Conservation (phyloP, 2,113 vertebrate species). For the Gracilinanus agilis region DNA sequence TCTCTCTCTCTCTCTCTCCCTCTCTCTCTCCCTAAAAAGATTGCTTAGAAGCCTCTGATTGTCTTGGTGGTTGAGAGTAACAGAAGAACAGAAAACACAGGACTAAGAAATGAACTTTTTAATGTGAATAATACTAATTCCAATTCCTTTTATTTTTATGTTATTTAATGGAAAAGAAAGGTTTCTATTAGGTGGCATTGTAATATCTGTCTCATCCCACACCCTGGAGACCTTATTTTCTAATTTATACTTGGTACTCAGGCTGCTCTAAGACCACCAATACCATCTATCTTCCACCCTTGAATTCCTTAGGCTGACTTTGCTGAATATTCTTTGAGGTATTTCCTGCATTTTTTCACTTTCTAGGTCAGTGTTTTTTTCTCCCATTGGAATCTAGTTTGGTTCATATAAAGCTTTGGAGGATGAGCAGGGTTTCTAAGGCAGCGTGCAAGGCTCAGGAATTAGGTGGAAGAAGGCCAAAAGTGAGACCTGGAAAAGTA, state of each 20-base stretch:
- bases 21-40: background rate
- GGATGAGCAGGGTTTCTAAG: background rate
- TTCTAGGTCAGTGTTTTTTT: background rate
- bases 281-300: background rate
- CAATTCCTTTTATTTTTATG: background rate
- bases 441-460: background rate
- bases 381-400: constrained; percentile 2
- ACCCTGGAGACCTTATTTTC: background rate
- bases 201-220: background rate
- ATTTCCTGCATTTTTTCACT: background rate
- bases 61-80: constrained; percentile 14
- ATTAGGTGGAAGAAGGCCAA: constrained; percentile 26
- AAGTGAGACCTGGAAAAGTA: constrained; percentile 8
- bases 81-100: background rate
- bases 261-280: background rate
- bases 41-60: background rate
- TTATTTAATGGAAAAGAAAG: background rate
- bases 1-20: too few relatives aligned
- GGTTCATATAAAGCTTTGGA: background rate
- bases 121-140: background rate
- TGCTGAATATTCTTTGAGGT: background rate
- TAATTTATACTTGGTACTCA: background rate
- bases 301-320: background rate
- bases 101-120: background rate
- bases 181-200: background rate